Evolutionary conservation across 2,797 vertebrate species (phyloP), one percentile per base, ranked within the genome.

Genomic region (Sebastes diaconus): DNA sequence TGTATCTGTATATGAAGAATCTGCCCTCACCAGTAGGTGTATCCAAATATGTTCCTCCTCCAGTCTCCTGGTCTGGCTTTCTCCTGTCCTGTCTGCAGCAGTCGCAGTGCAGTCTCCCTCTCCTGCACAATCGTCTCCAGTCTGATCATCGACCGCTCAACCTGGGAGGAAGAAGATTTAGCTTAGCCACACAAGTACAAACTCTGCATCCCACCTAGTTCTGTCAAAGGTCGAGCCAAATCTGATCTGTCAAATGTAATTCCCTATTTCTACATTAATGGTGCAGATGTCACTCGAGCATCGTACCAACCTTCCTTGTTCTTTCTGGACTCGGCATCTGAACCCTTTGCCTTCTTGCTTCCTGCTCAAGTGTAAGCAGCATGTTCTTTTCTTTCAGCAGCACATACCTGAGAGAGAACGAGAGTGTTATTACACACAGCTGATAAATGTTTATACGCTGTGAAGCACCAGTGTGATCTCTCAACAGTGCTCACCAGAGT

Each of bases 321-420:
- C 99, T 96, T 74, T 99, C 98, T 46, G 97, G 97, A 85, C 98
- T 99, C 0, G 98, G 98, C 98, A 99, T 99, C 20, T 88, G 93
- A 73, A 95, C 58, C 7, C 88, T 79, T 70, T 99, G 97, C 34
- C 97, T 90, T 89, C 95, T 98, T 20, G 97, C 88, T 90, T 99
- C 98, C 92, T 99, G 97, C 83, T 99, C 88, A 25, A 97, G 78
- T 13, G 98, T 99, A 61, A 97, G 92, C 77, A 99, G 94, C 98
- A 99, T 97, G 92, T 99, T 99, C 92, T 95, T 98, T 84, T 99
- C 99, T 91, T 99, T 99, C 78, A 99, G 87, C n/a, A 99, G 95
- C 50, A 99, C 96, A 92, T 98, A 99, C 99, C 99, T 99, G 69
- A 36, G 65, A 63, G 0, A 79, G 27, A 68, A 84, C 2, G n/a